Base-by-base conservation (phyloP, 2,888 invertebrate genomes). In the Dryomyza anilis region DNA sequence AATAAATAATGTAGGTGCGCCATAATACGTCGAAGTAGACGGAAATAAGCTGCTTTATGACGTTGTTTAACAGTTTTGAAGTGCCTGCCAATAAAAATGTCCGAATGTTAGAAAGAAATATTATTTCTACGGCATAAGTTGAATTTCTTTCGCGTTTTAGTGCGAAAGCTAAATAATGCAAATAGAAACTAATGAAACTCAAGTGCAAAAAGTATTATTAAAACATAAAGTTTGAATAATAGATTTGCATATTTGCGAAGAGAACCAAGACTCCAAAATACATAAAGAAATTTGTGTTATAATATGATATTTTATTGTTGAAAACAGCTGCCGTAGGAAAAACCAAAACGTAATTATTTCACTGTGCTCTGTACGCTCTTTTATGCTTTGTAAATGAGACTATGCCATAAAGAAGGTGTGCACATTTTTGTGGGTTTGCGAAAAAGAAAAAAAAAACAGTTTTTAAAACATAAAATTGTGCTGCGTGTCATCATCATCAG, bases 31-130 rank as follows among this genome's bases (percentile, higher is more conserved):
- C 27, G 39, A 27, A n/a, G n/a, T n/a, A n/a, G n/a, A n/a, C n/a
- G n/a, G 43, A 43, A 43, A 56, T 56, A 21, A 56, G 45, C 21
- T 27, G 43, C 19, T 69, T 69, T 67, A 69, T 64, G 64, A 53
- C 59, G 67, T 66, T 67, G 69, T 66, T 69, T 64, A 59, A 66
- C 61, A 67, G 69, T 66, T 68, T 59, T 60, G 66, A 73, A 73
- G 69, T 69, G 71, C 69, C 70, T 73, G 69, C 61, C 70, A 72
- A 72, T 73, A 73, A 73, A 73, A 72, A 68, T 73, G 73, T 69
- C 29, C 36, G 39, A 19, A 50, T n/a, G n/a, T n/a, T n/a, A n/a
- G n/a, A n/a, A n/a, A n/a, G n/a, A n/a, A 19, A 3, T 16, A 48
- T 33, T 23, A 46, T 60, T 59, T 33, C 33, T 63, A 23, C 21